These are phyloP conservation scores for Poeciliopsis gracilis DNA, from an alignment of 2,797 vertebrate genomes.

Conservation along the genomic window DNA sequence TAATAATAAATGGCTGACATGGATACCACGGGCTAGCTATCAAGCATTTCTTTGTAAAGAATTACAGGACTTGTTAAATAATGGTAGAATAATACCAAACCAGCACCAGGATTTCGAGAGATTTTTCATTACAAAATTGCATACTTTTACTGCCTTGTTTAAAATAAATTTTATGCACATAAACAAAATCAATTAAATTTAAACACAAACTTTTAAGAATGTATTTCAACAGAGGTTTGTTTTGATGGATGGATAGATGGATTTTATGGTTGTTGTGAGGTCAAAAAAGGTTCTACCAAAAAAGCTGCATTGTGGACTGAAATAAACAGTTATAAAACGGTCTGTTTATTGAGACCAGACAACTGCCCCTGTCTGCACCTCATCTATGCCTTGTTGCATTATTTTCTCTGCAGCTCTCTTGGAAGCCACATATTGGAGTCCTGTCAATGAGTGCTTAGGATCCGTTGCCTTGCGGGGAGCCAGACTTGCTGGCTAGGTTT, in stretches of 20 bases:
- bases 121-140: neutral
- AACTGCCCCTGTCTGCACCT: conserved; percentile 55
- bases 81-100: conserved; percentile 1
- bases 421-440: conserved; percentile 70
- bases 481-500: conserved; percentile 79
- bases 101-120: neutral
- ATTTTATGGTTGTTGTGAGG: conserved; percentile 19
- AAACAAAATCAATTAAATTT: neutral
- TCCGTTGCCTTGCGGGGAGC: conserved; percentile 67
- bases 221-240: neutral
- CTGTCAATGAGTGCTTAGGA: conserved; percentile 77
- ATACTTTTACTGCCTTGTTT: neutral
- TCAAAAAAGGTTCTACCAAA: neutral
- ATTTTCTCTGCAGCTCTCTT: conserved; percentile 50
- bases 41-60: conserved; percentile 50
- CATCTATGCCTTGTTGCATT: conserved; percentile 51
- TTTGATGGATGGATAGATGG: neutral
- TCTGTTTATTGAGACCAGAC: conserved; percentile 45
- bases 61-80: conserved; percentile 26
- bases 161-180: neutral
- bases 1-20: conserved; percentile 49
- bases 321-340: conserved; percentile 53
- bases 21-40: conserved; percentile 38
- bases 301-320: conserved; percentile 33
- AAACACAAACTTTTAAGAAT: neutral